Percentiles rank a stretch among this genome's conserved stretches.
These are phyloP conservation scores for Parauchenoglanis ngamensis DNA, from an alignment of 2,797 vertebrate species.

Conservation along the genomic window DNA sequence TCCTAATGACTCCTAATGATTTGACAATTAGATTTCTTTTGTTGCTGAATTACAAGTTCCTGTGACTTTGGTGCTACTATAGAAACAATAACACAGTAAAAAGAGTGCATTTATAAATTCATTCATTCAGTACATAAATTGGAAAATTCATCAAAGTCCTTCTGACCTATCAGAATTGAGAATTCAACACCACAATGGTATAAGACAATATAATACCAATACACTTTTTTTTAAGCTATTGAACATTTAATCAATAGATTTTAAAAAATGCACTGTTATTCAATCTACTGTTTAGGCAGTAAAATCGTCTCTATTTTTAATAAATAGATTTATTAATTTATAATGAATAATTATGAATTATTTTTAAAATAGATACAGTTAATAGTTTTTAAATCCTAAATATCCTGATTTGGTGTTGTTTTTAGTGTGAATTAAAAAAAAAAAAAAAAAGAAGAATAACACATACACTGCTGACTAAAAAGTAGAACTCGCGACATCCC, in stretches of 20 bases:
- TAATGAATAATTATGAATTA: too few relatives aligned
- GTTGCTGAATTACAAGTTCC: neutral
- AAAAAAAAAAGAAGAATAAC: neutral
- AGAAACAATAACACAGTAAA: neutral
- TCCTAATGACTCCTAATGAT: neutral
- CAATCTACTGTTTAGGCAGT: neutral
- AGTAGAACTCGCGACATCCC: neutral
- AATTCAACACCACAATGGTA: neutral
- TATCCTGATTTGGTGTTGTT: neutral
- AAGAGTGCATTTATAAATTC: neutral
- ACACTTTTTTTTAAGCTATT: neutral
- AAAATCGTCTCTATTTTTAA: neutral
- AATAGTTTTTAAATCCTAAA: neutral
- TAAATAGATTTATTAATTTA: too few relatives aligned
- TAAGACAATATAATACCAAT: neutral
- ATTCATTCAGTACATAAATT: too few relatives aligned
- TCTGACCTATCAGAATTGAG: neutral
- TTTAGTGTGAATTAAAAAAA: neutral
- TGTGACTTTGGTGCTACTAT: neutral
- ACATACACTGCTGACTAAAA: neutral
- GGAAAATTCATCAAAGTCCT: neutral
- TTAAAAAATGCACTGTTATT: neutral
- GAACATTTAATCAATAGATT: neutral
- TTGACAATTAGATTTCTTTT: neutral
- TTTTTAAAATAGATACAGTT: neutral